These are phyloP conservation scores for Montipora sp. DNA, from an alignment of 64 coral and sea anemone species.

Conservation along the genomic window DNA sequence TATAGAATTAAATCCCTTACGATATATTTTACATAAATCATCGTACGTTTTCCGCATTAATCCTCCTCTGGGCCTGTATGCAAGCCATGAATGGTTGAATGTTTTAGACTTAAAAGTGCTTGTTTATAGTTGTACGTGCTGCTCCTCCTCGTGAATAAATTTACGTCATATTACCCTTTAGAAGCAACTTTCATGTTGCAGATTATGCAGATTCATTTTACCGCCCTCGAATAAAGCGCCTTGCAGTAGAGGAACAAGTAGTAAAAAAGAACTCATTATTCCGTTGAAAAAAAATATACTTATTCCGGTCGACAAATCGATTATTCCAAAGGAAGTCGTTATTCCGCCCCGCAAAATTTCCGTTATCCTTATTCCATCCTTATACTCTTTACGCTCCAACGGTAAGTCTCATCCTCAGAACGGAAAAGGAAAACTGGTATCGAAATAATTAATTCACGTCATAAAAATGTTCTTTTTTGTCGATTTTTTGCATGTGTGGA, in stretches of 20 bases:
- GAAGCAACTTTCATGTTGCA: neutral
- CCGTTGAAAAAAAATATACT: too few species aligned
- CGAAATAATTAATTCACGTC: neutral
- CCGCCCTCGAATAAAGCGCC: neutral
- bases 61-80: neutral
- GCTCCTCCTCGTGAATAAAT: neutral
- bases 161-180: neutral
- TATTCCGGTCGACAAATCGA: too few species aligned
- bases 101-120: too few species aligned
- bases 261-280: too few species aligned
- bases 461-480: neutral
- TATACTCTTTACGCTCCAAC: too few species aligned
- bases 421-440: neutral
- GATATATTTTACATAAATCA: too few species aligned
- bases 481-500: neutral
- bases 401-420: too few species aligned
- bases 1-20: too few species aligned
- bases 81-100: neutral
- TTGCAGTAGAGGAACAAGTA: too few species aligned
- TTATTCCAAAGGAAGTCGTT: too few species aligned
- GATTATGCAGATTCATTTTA: constrained; percentile 5
- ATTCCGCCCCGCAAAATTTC: too few species aligned
- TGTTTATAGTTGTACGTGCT: neutral
- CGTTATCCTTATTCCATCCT: too few species aligned
- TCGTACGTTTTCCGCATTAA: neutral